phyloP scores from a whole-genome alignment of 2,797 vertebrate species.

The Manis pentadactyla region DNA sequence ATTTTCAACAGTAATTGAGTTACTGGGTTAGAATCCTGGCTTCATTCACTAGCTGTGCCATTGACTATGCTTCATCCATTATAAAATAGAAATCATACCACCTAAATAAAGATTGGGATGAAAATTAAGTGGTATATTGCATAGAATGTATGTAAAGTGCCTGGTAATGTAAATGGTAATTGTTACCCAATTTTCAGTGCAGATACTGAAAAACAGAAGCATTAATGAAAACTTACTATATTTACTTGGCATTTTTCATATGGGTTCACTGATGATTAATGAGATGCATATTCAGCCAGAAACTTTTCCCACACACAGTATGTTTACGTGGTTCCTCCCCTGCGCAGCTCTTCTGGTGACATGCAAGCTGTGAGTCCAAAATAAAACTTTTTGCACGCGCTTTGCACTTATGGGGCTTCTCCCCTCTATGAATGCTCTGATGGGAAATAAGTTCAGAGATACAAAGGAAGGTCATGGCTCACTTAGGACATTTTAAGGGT shows the following conservation, averaged over 20 bases:
- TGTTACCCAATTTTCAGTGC: not conserved
- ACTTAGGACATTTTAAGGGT: slow-evolving; percentile 53
- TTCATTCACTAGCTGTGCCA: slow-evolving; percentile 9
- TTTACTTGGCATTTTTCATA: slow-evolving; percentile 25
- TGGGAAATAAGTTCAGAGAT: slow-evolving; percentile 66
- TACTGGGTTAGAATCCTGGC: not conserved
- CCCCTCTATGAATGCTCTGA: slow-evolving; percentile 42
- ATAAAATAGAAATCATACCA: slow-evolving; percentile 42
- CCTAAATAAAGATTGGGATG: not conserved
- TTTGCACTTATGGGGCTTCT: slow-evolving; percentile 52
- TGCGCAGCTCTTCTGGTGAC: slow-evolving; percentile 51
- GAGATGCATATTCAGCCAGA: slow-evolving; percentile 28
- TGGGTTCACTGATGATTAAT: slow-evolving; percentile 39
- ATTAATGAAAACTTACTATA: not conserved
- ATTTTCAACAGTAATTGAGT: slow-evolving; percentile 43
- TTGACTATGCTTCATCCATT: not conserved
- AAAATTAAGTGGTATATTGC: not conserved
- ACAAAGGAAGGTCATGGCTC: slow-evolving; percentile 56
- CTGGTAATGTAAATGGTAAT: not conserved
- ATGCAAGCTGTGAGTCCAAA: slow-evolving; percentile 42
- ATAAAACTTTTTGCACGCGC: slow-evolving; percentile 29
- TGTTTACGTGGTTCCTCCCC: slow-evolving; percentile 52
- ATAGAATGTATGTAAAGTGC: not conserved
- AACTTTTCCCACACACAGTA: slow-evolving; percentile 20
- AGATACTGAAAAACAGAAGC: not conserved